Conservation (phyloP, 2,888 invertebrate genomes). For the Dastarcus helophoroides region DNA sequence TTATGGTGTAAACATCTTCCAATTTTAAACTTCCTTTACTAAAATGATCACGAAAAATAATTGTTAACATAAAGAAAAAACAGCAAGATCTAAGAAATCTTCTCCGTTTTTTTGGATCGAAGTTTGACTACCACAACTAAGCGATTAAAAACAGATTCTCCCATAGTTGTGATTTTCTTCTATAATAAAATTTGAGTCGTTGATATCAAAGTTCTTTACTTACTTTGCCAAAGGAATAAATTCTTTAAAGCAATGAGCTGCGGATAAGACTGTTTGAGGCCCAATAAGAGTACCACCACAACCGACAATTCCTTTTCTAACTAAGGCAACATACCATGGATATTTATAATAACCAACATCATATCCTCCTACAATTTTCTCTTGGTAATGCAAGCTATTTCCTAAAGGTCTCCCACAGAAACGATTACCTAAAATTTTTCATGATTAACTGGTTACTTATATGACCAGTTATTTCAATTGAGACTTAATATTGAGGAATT, state of each 20-base stretch:
- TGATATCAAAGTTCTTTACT: constrained; percentile 13
- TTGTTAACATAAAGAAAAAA: too few relatives aligned
- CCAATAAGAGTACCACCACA: constrained; percentile 33
- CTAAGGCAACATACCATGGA: constrained; percentile 33
- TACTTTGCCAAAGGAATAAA: constrained; percentile 11
- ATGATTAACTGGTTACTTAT: too few relatives aligned
- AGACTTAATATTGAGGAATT: too few relatives aligned
- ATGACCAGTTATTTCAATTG: too few relatives aligned
- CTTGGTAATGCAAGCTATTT: constrained; percentile 16
- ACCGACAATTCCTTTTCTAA: constrained; percentile 19
- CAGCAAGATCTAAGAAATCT: too few relatives aligned
- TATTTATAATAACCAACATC: constrained; percentile 34
- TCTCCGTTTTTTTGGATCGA: too few relatives aligned
- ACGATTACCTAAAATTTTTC: constrained; percentile 7
- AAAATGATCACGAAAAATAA: too few relatives aligned
- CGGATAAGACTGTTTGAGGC: constrained; percentile 29
- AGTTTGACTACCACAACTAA: too few relatives aligned
- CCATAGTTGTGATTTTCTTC: too few relatives aligned
- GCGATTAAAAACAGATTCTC: too few relatives aligned
- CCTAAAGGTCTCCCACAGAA: constrained; percentile 26
- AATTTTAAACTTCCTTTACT: too few relatives aligned
- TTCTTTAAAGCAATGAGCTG: constrained; percentile 34
- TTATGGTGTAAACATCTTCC: constrained; percentile 26
- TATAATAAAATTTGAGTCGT: constrained; percentile 3
- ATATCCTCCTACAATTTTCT: constrained; percentile 32